Conservation (phyloP, 2,888 invertebrate species). For the Euzetes globulus region DNA sequence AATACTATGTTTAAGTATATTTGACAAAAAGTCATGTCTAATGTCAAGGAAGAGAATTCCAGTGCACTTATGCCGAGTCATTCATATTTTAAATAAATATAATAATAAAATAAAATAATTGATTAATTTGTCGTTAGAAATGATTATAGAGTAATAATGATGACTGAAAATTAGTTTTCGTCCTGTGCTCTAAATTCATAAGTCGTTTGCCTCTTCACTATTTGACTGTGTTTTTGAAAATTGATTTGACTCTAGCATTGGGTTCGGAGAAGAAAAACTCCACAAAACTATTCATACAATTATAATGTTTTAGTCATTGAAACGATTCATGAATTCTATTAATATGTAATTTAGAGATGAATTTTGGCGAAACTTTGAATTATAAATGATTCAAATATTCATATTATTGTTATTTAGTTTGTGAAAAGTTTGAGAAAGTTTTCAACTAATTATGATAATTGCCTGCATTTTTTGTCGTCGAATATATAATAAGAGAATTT, state of each 20-base stretch:
- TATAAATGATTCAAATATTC: constrained; percentile 15
- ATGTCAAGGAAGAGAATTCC: not conserved
- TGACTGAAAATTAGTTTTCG: not conserved
- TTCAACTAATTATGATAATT: constrained; percentile 27
- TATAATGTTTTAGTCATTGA: constrained; percentile 18
- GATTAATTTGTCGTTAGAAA: constrained; percentile 9
- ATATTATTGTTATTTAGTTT: constrained; percentile 20
- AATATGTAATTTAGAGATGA: constrained; percentile 31
- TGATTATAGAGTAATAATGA: not conserved
- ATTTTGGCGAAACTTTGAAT: constrained; percentile 10
- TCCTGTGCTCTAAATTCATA: not conserved
- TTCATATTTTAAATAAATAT: not conserved
- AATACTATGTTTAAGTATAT: not conserved
- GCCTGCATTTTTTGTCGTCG: not conserved
- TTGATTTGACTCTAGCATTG: not conserved
- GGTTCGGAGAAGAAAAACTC: no score
- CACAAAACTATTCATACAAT: constrained; percentile 2
- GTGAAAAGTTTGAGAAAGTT: constrained; percentile 21
- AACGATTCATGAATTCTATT: constrained; percentile 27
- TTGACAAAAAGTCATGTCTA: not conserved
- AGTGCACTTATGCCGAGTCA: not conserved
- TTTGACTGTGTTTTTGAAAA: not conserved
- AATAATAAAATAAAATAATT: constrained; percentile 3
- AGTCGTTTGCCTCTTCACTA: not conserved
- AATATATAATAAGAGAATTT: constrained; percentile 11